These are phyloP conservation scores for Urocitellus parryii DNA, from an alignment of 2,113 vertebrate species.

Conservation along the genomic window DNA sequence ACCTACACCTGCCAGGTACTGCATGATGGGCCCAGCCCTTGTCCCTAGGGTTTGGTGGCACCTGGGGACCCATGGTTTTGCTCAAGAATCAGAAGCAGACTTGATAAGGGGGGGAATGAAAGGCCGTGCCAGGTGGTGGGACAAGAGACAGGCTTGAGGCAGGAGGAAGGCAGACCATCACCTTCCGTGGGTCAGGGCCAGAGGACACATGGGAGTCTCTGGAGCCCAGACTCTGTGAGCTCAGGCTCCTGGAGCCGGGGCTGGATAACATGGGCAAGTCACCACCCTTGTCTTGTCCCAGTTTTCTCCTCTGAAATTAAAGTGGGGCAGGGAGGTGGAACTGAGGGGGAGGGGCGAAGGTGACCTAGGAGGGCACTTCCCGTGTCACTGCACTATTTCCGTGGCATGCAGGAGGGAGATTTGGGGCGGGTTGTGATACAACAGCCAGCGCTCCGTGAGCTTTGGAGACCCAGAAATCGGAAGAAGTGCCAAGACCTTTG, in stretches of 20 bases:
- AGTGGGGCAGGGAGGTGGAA: background rate
- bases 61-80: background rate
- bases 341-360: background rate
- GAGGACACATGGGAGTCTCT: background rate
- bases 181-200: too few relatives aligned
- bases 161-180: background rate
- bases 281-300: background rate
- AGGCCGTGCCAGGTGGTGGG: background rate
- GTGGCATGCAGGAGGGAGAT: background rate
- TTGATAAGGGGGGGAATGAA: background rate
- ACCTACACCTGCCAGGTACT: too few relatives aligned
- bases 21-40: background rate
- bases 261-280: background rate
- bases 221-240: background rate
- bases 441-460: background rate
- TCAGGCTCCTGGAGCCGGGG: too few relatives aligned
- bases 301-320: constrained; percentile 3
- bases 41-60: background rate
- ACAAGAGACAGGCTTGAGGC: background rate
- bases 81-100: background rate
- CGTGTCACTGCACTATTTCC: background rate
- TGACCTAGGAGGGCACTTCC: background rate
- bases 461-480: background rate
- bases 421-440: background rate
- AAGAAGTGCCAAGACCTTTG: background rate